phyloP scores from a whole-genome alignment of 2,113 vertebrate species.

The Ptyas mucosa region DNA sequence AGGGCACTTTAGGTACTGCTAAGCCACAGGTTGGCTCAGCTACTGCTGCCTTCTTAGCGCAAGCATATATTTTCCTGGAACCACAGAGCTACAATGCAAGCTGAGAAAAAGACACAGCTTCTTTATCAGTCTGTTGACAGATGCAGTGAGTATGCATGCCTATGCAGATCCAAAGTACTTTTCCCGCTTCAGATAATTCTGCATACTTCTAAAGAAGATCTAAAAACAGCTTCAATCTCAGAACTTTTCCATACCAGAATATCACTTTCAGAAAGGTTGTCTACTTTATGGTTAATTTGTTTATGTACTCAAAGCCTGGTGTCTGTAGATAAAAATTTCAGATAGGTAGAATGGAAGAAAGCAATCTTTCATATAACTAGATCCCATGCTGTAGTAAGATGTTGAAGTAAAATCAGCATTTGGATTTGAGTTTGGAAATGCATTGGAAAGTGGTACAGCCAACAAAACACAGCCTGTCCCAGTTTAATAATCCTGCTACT shows the following conservation, averaged over 20 bases:
- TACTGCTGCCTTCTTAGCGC: not conserved
- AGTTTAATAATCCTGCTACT: not conserved
- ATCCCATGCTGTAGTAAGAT: not conserved
- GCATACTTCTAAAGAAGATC: not conserved
- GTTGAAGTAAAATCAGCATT: not conserved
- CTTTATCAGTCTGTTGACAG: not conserved
- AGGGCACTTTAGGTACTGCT: not conserved
- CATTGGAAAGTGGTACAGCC: not conserved
- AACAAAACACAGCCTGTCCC: not conserved
- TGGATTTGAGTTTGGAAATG: not conserved
- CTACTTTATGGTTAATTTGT: not conserved
- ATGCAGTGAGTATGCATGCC: not conserved
- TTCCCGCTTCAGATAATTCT: not conserved
- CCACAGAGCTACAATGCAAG: not conserved
- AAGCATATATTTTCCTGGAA: not conserved
- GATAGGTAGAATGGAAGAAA: not conserved
- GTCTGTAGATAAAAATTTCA: not conserved
- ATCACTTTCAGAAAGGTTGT: not conserved
- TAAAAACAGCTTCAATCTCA: not conserved
- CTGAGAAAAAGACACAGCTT: not conserved
- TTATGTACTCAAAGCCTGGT: not conserved
- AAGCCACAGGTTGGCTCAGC: not conserved
- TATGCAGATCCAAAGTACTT: not conserved
- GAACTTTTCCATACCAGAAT: not conserved
- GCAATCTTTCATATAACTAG: not conserved